Evolutionary conservation across 2,888 invertebrate genomes (phyloP), one percentile per base, ranked within the genome.

Genomic region (Argynnis bischoffii): DNA sequence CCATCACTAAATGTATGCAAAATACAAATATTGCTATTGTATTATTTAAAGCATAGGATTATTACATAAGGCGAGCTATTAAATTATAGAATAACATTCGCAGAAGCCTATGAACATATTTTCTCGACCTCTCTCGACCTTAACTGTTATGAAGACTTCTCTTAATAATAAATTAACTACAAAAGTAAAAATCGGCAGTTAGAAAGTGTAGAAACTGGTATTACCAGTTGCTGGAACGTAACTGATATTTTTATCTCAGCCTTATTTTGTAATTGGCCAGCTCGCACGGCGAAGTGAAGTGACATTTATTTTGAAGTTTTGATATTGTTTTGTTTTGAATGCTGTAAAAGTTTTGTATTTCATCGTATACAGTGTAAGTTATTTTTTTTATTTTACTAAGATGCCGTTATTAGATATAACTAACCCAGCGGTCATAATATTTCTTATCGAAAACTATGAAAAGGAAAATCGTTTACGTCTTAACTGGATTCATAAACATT

Each of bases 351-450:
- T 41, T 41, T 41, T 41, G 35, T 41, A 41, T 41, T 41, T 41
- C 35, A 11, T 41, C 35, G 11, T 41, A 2, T 41, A 41, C 2
- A 41, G 8, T 11, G 72, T 72, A 69, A 68, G 72, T 72, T 67
- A 66, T 55, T 54, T 57, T 48, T 63, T 66, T 61, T 61, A 68
- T 64, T 55, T 61, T 53, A 61, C 41, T 35, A 79, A 73, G 74
- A 86, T 86, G 84, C 78, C 85, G 63, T 66, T 81, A 46, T 26
- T 78, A 15, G 86, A 87, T 66, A 82, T 85, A 55, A 82, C 77
- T 3, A 82, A 82, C 31, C 86, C 86, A 0, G 78, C 78, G n/a
- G 72, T 82, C 3, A 83, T 85, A 55, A 80, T 78, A 64, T 81
- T 85, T 69, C 78, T 86, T 8, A 79, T 78, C 35, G 85, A 87